A percentile compares a stretch with the other conserved stretches of the same genome.
phyloP scores from a whole-genome alignment of 2,113 vertebrate species.

The Mungos mungo region DNA sequence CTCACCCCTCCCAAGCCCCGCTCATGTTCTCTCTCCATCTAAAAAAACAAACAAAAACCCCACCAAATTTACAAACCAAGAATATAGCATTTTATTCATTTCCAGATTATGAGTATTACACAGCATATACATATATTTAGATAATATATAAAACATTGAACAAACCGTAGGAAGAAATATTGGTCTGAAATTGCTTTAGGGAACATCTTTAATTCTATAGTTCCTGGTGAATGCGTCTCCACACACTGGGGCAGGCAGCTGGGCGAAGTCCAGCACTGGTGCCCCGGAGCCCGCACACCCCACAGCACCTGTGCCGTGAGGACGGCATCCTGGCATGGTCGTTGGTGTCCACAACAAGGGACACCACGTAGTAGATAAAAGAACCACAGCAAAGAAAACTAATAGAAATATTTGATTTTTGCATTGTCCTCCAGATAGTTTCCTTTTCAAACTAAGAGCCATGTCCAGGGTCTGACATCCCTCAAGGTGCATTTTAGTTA shows the following conservation, averaged over 20 bases:
- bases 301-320: slow-evolving; percentile 23
- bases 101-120: slow-evolving; percentile 75
- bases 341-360: slow-evolving; percentile 50
- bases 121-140: slow-evolving; percentile 74
- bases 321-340: slow-evolving; percentile 44
- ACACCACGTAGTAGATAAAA: slow-evolving; percentile 61
- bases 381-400: slow-evolving; percentile 74
- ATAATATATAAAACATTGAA: slow-evolving; percentile 81
- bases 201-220: slow-evolving; percentile 65
- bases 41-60: slow-evolving; percentile 49
- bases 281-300: not conserved
- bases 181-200: slow-evolving; percentile 64
- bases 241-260: not conserved
- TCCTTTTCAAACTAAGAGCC: slow-evolving; percentile 63
- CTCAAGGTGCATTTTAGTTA: slow-evolving; percentile 75
- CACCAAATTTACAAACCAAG: slow-evolving; percentile 79
- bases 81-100: slow-evolving; percentile 85
- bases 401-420: slow-evolving; percentile 72
- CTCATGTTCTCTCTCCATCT: too few species aligned
- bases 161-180: slow-evolving; percentile 74
- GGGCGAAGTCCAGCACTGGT: not conserved
- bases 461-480: slow-evolving; percentile 7
- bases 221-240: slow-evolving; percentile 3
- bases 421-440: slow-evolving; percentile 74
- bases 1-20: too few species aligned